phyloP scores from a whole-genome alignment of 2,113 vertebrate genomes.

The Nothocercus nigrocapillus region DNA sequence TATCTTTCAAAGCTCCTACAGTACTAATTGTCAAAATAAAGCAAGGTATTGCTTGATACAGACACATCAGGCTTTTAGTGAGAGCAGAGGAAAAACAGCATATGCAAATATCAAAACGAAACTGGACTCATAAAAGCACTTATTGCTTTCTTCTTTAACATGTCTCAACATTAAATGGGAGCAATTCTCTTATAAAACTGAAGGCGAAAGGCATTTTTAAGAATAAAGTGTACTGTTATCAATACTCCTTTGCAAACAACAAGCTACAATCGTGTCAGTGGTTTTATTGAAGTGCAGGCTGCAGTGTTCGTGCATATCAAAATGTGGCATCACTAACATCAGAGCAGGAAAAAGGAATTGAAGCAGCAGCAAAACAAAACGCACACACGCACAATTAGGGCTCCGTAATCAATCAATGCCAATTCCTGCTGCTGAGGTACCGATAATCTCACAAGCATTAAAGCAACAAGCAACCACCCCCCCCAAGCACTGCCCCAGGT shows the following conservation, averaged over 20 bases:
- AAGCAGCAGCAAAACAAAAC: background rate
- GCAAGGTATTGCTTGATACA: background rate
- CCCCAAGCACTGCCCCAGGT: background rate
- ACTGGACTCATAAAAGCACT: background rate
- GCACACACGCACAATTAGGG: background rate
- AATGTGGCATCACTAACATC: background rate
- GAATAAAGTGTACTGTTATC: background rate
- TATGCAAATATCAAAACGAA: background rate
- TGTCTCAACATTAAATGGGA: background rate
- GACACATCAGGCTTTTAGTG: background rate
- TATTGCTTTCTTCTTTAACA: background rate
- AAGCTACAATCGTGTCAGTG: background rate
- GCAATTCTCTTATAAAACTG: background rate
- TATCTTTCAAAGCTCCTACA: background rate
- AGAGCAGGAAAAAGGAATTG: background rate
- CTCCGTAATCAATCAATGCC: constrained; percentile 37
- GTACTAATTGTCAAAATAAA: background rate
- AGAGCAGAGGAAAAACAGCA: background rate
- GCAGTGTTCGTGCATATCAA: background rate
- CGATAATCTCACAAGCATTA: background rate
- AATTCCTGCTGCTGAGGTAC: background rate
- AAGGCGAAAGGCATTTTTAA: background rate
- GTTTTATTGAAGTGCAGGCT: background rate
- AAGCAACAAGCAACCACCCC: background rate
- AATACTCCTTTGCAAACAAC: background rate